Evolutionary conservation across 2,113 vertebrate genomes (phyloP), one percentile per base, ranked within the genome.

Genomic region (Brienomyrus longianalis): DNA sequence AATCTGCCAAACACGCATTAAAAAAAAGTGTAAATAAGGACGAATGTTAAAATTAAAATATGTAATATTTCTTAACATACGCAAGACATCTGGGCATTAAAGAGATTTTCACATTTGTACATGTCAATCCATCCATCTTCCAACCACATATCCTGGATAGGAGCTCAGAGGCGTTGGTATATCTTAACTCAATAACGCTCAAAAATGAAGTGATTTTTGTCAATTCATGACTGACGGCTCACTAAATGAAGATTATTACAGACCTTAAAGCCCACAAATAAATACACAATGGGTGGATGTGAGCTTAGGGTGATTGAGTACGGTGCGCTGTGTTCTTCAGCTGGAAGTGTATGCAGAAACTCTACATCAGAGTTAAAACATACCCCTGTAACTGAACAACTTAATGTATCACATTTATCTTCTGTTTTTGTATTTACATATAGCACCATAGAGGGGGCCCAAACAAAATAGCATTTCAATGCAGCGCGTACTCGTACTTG

Each of bases 331-430:
- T 50, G 70, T 48, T 31, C n/a, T 39, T 86, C 70, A 80, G 47
- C 74, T 88, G 50, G 56, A 80, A 83, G 80, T 39, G 47, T 19
- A 23, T 86, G 13, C 43, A 43, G 19, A 35, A 27, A 59, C 59
- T 47, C 62, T 54, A 88, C 51, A 35, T 90, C 39, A 35, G 45
- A 50, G 27, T n/a, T 23, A n/a, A 56, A 85, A 43, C 77, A 47
- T 43, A 84, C 62, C 31, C n/a, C 74, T 84, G 45, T 88, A 90
- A 90, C 85, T 90, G 62, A 59, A 47, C 52, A 83, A 39, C 87
- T 88, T 70, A 51, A 56, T 47, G 39, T n/a, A n/a, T n/a, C n/a
- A 62, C 21, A n/a, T 62, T 62, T n/a, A 59, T 59, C 0, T 23
- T 62, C n/a, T n/a, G 21, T 10, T 21, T 59, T 59, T 8, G 56